Evolutionary conservation across 2,888 invertebrate species (phyloP).

Genomic region (Lithophane leautieri): DNA sequence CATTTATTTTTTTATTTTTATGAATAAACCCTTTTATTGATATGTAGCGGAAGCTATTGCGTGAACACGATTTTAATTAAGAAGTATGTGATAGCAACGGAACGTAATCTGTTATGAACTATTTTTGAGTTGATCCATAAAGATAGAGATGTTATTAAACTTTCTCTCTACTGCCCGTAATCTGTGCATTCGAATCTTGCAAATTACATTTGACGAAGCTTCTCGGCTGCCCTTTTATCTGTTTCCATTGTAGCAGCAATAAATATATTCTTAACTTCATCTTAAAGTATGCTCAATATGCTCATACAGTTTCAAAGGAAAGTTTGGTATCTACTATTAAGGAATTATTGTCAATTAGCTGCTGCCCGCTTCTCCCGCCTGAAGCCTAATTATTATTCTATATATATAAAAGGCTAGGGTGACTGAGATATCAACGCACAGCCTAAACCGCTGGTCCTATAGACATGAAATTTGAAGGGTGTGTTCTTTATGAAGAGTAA

Average conservation of each 20-base stretch:
- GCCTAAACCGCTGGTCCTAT: no score
- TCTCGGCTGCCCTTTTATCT: neutral
- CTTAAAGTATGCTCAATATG: neutral
- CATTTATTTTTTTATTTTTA: no score
- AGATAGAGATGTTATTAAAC: constrained; percentile 36
- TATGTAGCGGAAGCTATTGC: constrained; percentile 34
- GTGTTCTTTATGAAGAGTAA: no score
- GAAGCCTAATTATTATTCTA: no score
- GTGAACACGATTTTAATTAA: constrained; percentile 41
- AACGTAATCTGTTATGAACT: constrained; percentile 35
- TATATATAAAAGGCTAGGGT: no score
- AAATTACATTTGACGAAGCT: constrained; percentile 3
- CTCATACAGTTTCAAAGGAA: neutral
- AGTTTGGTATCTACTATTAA: neutral
- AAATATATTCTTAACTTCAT: constrained; percentile 1
- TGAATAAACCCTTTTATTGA: constrained; percentile 5
- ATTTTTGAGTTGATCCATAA: constrained; percentile 28
- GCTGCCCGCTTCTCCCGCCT: no score
- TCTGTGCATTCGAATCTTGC: neutral
- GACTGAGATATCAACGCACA: no score
- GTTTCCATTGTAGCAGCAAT: neutral
- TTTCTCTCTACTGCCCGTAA: constrained; percentile 36
- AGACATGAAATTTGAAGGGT: no score
- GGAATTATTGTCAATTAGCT: neutral
- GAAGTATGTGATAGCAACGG: constrained; percentile 23